Evolutionary conservation across 2,797 vertebrate genomes (phyloP).

Genomic region (Platyrinchus mystaceus): DNA sequence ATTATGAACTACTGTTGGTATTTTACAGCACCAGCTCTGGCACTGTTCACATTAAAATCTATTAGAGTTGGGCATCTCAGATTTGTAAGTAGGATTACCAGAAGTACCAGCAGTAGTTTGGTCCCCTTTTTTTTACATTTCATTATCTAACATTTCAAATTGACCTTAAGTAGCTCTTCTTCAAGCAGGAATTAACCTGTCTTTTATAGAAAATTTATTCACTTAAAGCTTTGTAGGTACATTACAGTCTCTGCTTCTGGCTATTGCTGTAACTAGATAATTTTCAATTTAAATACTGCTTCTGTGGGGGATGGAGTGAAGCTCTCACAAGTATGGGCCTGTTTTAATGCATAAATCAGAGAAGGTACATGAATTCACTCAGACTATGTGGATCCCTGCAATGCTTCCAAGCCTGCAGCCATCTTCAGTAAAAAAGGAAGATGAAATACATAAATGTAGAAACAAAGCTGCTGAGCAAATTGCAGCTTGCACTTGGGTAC

Average conservation of each 20-base stretch:
- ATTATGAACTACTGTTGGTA: neutral
- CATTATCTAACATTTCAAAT: neutral
- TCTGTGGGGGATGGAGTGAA: neutral
- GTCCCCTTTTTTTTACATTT: neutral
- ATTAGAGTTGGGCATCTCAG: neutral
- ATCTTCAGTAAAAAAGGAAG: neutral
- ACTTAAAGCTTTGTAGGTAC: neutral
- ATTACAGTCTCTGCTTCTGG: neutral
- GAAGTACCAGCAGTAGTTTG: neutral
- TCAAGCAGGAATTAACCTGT: neutral
- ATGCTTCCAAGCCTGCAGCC: neutral
- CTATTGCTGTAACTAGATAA: neutral
- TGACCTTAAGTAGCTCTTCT: neutral
- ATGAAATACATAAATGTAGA: neutral
- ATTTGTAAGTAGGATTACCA: neutral
- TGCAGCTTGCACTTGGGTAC: neutral
- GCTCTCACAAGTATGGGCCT: neutral
- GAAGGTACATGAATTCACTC: neutral
- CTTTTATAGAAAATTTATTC: neutral
- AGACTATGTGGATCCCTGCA: neutral
- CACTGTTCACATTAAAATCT: neutral
- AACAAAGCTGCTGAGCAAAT: neutral
- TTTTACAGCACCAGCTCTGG: neutral
- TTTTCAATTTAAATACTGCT: neutral
- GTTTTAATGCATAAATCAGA: neutral